A percentile compares a stretch with the other conserved stretches of the same genome.
Evolutionary conservation across 1,140 invertebrate genomes (phyloP).

Genomic region (Neodiprion lecontei): DNA sequence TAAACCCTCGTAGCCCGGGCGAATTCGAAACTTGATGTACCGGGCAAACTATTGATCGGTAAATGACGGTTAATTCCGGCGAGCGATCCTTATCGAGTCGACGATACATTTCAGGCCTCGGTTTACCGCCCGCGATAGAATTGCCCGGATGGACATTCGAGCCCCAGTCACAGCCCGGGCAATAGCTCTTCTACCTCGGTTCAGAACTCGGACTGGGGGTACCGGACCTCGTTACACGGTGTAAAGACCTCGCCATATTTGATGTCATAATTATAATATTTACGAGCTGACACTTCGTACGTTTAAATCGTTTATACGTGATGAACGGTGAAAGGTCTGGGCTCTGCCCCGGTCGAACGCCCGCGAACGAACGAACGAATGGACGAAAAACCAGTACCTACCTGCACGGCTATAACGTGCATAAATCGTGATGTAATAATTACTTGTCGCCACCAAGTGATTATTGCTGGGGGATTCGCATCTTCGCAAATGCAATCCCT

Average conservation of each 20-base stretch:
- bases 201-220: neutral
- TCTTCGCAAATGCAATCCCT: neutral
- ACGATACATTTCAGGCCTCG: slow-evolving; percentile 3
- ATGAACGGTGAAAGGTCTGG: slow-evolving; percentile 33
- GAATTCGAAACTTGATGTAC: too few relatives aligned
- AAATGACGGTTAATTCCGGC: slow-evolving; percentile 4
- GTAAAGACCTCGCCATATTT: slow-evolving; percentile 42
- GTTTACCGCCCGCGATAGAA: neutral
- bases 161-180: neutral
- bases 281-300: slow-evolving; percentile 41
- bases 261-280: slow-evolving; percentile 48
- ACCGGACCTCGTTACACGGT: slow-evolving; percentile 36
- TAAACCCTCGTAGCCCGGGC: too few relatives aligned
- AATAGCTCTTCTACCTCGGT: slow-evolving; percentile 22
- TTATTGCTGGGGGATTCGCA: neutral
- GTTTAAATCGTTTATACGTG: slow-evolving; percentile 43
- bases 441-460: neutral
- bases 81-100: neutral
- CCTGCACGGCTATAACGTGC: neutral
- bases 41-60: slow-evolving; percentile 2
- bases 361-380: neutral
- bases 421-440: slow-evolving; percentile 3
- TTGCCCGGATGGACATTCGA: neutral
- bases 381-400: neutral
- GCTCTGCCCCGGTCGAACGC: neutral